Evolutionary conservation across 2,113 vertebrate species (phyloP), one percentile per base, ranked within the genome.

Genomic region (Lamprologus ornatipinnis): DNA sequence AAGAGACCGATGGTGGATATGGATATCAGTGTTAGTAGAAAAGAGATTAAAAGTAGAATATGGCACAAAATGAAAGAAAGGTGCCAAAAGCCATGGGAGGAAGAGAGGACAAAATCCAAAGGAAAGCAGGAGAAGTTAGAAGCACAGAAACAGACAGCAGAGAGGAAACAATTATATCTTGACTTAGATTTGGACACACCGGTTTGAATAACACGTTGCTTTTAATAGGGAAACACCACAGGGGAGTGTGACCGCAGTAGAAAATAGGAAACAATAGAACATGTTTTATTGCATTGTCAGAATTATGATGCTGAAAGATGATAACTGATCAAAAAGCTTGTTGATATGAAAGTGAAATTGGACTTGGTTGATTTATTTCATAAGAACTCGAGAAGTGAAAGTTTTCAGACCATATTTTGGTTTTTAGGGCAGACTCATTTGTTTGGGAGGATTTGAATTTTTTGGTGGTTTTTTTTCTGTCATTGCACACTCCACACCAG

Each of bases 121-220:
- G 15, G 15, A 60, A 60, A 60, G 9, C 15, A 33, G 57, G 28
- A 10, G 57, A 33, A 60, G 2, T 60, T 31, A 60, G 57, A 60
- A 33, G 28, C 9, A 60, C 2, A 60, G 57, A 31, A 60, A 33
- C 0, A 0, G 15, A 31, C 57, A 60, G 28, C 5, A 33, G 15
- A 60, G 15, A 6, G 57, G 57, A 60, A 5, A 60, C 14, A 17
- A 17, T 60, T 19, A 60, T 1, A 6, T 60, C 57, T 17, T 31
- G 14, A 33, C 9, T 60, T 60, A 3, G 57, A 60, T 33, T 33
- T 33, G 28, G 28, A 60, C 57, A 33, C 28, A 60, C 5, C 2
- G 1, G 28, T 10, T 33, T 60, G 28, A 60, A 19, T 60, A 60
- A 31, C 57, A 60, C 0, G 2, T 60, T 60, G 15, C 5, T 60